Evolutionary conservation across 1,140 invertebrate genomes (phyloP).

Genomic region (Ephestia elutella): DNA sequence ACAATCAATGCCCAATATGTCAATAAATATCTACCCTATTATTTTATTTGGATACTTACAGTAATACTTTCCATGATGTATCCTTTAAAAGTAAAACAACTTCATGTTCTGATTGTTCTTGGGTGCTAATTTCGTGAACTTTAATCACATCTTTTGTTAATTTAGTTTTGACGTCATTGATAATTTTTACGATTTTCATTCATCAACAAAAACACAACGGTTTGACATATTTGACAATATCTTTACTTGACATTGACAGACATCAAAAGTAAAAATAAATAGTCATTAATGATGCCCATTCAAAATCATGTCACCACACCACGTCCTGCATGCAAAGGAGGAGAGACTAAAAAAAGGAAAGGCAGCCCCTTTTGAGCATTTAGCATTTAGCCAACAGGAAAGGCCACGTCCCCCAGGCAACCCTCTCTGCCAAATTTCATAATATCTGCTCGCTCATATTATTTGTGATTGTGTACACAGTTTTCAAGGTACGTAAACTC

Average conservation of each 20-base stretch:
- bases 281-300: not conserved
- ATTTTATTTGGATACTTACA: constrained; percentile 30
- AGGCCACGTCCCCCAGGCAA: no score
- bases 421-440: no score
- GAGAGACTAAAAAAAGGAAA: no score
- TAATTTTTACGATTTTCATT: constrained; percentile 5
- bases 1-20: constrained; percentile 11
- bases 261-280: not conserved
- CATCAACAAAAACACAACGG: not conserved
- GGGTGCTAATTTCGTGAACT: constrained; percentile 9
- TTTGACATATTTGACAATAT: constrained; percentile 5
- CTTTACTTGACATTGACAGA: constrained; percentile 6
- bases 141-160: constrained; percentile 17
- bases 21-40: constrained; percentile 12
- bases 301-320: no score
- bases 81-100: constrained; percentile 13
- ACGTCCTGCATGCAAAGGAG: no score
- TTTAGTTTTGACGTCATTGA: constrained; percentile 5
- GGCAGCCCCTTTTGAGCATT: no score
- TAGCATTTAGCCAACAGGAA: no score
- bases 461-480: no score
- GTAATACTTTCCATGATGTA: constrained; percentile 55
- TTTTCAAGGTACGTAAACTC: no score
- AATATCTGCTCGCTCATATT: no score
- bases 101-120: constrained; percentile 26